Percentiles rank a stretch among this genome's conserved stretches.
Evolutionary conservation across 2,888 invertebrate genomes (phyloP).

Genomic region (Nysson spinosus): DNA sequence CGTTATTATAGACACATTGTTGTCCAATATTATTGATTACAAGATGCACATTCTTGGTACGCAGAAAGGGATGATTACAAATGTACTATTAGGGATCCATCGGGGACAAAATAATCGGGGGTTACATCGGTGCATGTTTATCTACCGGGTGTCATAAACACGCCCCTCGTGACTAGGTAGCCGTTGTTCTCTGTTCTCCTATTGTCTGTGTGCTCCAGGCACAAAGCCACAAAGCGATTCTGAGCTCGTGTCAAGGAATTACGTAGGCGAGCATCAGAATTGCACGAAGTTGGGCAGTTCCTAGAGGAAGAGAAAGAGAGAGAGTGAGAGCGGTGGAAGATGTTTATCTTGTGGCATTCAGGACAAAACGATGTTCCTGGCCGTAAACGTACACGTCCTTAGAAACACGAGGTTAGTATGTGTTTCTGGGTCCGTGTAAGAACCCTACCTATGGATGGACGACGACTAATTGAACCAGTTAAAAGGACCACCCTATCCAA

Average conservation of each 20-base stretch:
- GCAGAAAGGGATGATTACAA: neutral
- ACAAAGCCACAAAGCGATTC: constrained; percentile 68
- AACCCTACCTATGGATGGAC: constrained; percentile 48
- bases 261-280: constrained; percentile 21
- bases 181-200: constrained; percentile 46
- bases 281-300: constrained; percentile 44
- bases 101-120: constrained; percentile 58
- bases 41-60: neutral
- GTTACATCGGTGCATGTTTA: constrained; percentile 66
- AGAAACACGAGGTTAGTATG: constrained; percentile 11
- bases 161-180: constrained; percentile 50
- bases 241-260: constrained; percentile 16
- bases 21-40: too few species aligned
- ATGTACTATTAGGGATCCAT: constrained; percentile 55
- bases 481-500: constrained; percentile 59
- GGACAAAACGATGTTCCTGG: constrained; percentile 39
- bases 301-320: neutral
- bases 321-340: constrained; percentile 52
- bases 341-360: constrained; percentile 66
- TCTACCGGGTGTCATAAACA: constrained; percentile 75
- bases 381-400: constrained; percentile 19
- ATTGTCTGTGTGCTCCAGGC: constrained; percentile 69
- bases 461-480: constrained; percentile 63
- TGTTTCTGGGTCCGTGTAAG: constrained; percentile 41
- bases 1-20: too few species aligned